Percentiles rank a stretch among this genome's conserved stretches.
Conservation (phyloP, 2,888 invertebrate species). For the Agrochola macilenta region DNA sequence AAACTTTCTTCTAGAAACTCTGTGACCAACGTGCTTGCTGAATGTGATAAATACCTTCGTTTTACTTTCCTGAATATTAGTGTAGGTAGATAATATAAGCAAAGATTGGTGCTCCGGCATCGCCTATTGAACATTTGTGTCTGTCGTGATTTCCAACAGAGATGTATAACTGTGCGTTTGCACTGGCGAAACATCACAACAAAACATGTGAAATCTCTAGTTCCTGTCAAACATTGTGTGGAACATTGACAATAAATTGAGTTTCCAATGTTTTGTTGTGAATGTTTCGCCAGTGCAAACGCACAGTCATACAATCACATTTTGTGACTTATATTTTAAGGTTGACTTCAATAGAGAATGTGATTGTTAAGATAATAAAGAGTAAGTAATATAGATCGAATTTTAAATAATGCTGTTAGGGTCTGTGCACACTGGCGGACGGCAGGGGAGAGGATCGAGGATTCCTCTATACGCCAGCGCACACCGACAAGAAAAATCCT, state of each 20-base stretch:
- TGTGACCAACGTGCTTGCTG: neutral
- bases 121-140: neutral
- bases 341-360: neutral
- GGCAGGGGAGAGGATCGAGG: too few species aligned
- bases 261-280: too few species aligned
- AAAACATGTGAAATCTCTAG: too few species aligned
- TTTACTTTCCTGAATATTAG: constrained; percentile 2
- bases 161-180: neutral
- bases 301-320: neutral
- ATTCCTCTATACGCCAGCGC: too few species aligned
- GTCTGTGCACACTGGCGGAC: too few species aligned
- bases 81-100: constrained; percentile 11
- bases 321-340: neutral
- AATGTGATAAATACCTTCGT: constrained; percentile 14
- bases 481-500: too few species aligned
- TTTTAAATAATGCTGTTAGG: neutral
- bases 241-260: too few species aligned
- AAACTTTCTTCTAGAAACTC: neutral
- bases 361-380: constrained; percentile 39
- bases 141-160: neutral
- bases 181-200: too few species aligned
- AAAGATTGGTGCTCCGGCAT: neutral
- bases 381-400: neutral
- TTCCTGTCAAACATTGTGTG: too few species aligned
- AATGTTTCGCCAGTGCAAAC: too few species aligned